These are phyloP conservation scores for Diploscapter pachys DNA, from an alignment of 1,140 invertebrate species.

Conservation along the genomic window DNA sequence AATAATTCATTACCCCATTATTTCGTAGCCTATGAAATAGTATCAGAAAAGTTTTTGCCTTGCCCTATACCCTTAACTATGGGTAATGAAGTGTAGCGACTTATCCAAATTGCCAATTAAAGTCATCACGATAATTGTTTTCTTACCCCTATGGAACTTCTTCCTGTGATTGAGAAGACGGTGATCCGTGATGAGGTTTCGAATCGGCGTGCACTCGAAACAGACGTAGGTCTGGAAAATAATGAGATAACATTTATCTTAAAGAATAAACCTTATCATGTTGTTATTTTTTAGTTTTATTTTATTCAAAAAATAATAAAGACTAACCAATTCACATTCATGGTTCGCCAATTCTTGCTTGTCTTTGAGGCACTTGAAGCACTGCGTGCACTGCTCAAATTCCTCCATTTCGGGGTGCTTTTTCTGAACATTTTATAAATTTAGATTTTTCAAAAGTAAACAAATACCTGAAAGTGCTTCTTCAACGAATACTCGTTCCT, in stretches of 20 bases:
- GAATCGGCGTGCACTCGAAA: conserved; percentile 55
- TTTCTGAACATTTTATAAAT: not conserved
- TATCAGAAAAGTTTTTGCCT: too few species aligned
- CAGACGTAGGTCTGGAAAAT: conserved; percentile 51
- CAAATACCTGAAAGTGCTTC: conserved; percentile 43
- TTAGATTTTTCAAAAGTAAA: too few species aligned
- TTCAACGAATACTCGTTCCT: conserved; percentile 58
- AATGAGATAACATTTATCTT: too few species aligned
- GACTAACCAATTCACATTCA: conserved; percentile 51
- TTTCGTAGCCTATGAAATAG: too few species aligned
- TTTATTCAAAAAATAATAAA: not conserved
- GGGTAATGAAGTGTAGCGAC: too few species aligned
- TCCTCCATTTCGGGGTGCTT: conserved; percentile 55
- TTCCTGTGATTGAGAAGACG: conserved; percentile 48
- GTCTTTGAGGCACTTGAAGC: conserved; percentile 49
- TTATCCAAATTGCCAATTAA: too few species aligned
- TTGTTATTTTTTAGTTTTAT: conserved; percentile 23
- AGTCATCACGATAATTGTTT: too few species aligned
- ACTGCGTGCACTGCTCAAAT: conserved; percentile 56
- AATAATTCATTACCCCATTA: too few species aligned
- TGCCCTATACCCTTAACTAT: too few species aligned
- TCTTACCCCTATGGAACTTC: conserved; percentile 49
- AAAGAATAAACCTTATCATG: not conserved
- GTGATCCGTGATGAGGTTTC: conserved; percentile 52
- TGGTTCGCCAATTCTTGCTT: conserved; percentile 47